Conservation (phyloP, 2,113 vertebrate species). For the Monarcha castaneiventris region DNA sequence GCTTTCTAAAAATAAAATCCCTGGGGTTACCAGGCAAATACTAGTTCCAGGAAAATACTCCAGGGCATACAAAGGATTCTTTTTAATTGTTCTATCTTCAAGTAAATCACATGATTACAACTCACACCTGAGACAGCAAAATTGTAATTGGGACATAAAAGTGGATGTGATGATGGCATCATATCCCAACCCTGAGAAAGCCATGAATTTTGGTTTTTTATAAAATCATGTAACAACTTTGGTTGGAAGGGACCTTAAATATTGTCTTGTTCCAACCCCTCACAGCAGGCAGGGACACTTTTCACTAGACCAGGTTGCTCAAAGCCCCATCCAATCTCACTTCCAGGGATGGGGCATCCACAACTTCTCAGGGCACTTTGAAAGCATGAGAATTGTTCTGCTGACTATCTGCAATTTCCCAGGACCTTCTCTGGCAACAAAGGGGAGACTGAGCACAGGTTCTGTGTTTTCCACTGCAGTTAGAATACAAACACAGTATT, state of each 20-base stretch:
- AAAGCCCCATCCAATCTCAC: not conserved
- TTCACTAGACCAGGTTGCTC: not conserved
- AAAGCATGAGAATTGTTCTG: not conserved
- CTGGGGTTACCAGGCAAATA: not conserved
- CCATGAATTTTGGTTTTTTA: not conserved
- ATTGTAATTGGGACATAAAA: not conserved
- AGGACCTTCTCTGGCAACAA: not conserved
- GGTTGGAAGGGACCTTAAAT: not conserved
- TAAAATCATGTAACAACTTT: not conserved
- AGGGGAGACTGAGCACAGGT: not conserved
- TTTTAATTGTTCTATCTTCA: constrained; percentile 18
- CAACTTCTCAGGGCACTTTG: not conserved
- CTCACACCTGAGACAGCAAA: not conserved
- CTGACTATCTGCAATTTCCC: not conserved
- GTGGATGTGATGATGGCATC: not conserved
- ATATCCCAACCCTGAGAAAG: not conserved
- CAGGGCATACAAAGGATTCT: not conserved
- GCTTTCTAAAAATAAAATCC: constrained; percentile 44
- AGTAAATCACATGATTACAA: not conserved
- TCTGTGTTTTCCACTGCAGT: not conserved
- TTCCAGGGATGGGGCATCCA: not conserved
- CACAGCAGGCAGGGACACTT: not conserved
- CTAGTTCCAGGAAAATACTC: constrained; percentile 12
- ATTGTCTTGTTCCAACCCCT: not conserved
- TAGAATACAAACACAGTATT: not conserved